Evolutionary conservation across 2,797 vertebrate species (phyloP), one percentile per base, ranked within the genome.

Genomic region (Sebastes ruberrimus): DNA sequence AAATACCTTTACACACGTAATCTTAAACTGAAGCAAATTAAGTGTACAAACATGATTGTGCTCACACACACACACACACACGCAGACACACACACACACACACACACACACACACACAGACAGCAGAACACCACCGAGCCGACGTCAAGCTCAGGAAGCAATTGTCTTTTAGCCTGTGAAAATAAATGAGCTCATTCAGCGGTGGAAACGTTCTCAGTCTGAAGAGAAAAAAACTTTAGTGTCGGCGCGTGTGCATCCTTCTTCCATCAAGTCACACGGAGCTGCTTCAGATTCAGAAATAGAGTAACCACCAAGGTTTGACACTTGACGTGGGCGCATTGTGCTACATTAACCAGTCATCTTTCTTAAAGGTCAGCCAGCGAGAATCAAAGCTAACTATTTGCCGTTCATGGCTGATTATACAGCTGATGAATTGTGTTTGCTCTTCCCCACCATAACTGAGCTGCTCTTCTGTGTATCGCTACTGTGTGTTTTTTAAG

Each of bases 131-230:
- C 20, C 49, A 63, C 65, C 1, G 18, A 74, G 74, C 25, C 0
- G 20, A 35, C 23, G 18, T 56, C 2, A 49, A 80, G 77, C 73
- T 84, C 74, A 82, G 76, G 76, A 89, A 82, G 80, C 71, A 80
- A 89, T 89, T 88, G 78, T 90, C 74, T 86, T 79, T 74, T 60
- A 80, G 86, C 46, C 82, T 83, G 74, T 86, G 86, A 90, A 84
- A 93, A 86, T 81, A 86, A 92, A 91, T 88, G 16, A 81, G 75
- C 75, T 89, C 69, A 27, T 82, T 89, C 64, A 71, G 65, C 4
- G 35, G 76, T 78, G 83, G 83, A 85, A 86, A 88, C 66, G 32
- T 87, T 71, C 71, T 74, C 57, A 71, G 86, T 67, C 80, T 86
- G 76, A 87, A 27, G 70, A 82, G 78, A 86, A 71, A 85, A 79